Evolutionary conservation across 2,797 vertebrate genomes (phyloP).

Genomic region (Lagorchestes hirsutus): DNA sequence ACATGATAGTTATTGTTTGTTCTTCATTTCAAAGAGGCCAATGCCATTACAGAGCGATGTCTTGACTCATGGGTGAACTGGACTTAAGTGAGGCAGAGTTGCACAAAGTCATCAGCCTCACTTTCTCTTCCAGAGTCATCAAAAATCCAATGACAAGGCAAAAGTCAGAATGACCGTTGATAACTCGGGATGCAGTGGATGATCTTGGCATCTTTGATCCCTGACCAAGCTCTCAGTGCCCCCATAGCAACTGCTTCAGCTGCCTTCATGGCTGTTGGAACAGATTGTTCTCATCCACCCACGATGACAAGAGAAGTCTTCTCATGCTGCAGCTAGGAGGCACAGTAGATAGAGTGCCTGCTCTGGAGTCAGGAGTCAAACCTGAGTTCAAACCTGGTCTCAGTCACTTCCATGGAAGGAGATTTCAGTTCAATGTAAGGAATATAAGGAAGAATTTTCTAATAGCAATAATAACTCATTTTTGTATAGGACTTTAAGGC

Average conservation of each 20-base stretch:
- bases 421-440: background rate
- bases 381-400: too few relatives aligned
- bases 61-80: background rate
- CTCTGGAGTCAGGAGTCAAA: too few relatives aligned
- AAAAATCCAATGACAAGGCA: background rate
- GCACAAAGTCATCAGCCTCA: background rate
- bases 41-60: background rate
- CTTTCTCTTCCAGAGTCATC: background rate
- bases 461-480: background rate
- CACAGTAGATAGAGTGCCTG: too few relatives aligned
- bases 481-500: background rate
- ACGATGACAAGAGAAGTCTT: background rate
- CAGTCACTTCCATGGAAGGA: background rate
- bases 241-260: background rate
- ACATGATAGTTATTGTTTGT: background rate
- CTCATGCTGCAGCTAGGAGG: background rate
- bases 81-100: background rate
- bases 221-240: background rate
- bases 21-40: background rate
- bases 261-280: background rate
- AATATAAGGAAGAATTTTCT: background rate
- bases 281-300: background rate
- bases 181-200: background rate
- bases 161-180: background rate
- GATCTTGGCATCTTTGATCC: background rate